A percentile compares a stretch with the other conserved stretches of the same genome.
phyloP scores from a whole-genome alignment of 1,140 invertebrate species.

The Nebria ingens region DNA sequence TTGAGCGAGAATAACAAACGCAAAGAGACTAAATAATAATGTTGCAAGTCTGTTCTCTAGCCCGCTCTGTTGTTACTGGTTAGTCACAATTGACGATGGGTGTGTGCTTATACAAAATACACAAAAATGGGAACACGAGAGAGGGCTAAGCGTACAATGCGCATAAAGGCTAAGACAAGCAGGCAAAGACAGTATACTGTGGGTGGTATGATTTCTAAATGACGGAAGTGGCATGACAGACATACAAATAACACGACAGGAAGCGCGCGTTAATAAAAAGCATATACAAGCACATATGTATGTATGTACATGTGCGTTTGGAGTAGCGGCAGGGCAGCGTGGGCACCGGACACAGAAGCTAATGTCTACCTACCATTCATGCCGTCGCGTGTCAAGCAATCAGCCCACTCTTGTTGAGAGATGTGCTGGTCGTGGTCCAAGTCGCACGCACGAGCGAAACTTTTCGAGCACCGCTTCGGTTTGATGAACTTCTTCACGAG shows the following conservation, averaged over 20 bases:
- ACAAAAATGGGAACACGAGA: not conserved
- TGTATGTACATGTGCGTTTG: no score
- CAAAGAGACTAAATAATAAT: conserved; percentile 66
- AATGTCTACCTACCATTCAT: conserved; percentile 36
- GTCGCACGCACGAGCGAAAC: conserved; percentile 81
- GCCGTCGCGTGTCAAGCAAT: conserved; percentile 63
- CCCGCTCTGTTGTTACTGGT: conserved; percentile 14
- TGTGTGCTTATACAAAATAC: not conserved
- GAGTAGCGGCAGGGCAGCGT: not conserved
- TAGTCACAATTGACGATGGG: conserved; percentile 1
- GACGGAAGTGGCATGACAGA: not conserved
- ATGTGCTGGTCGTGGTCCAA: conserved; percentile 65
- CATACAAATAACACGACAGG: not conserved
- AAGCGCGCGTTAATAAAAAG: not conserved
- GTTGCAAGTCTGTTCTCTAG: conserved; percentile 29
- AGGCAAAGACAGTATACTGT: not conserved
- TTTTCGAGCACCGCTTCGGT: conserved; percentile 77
- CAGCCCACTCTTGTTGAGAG: conserved; percentile 69
- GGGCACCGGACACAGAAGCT: conserved; percentile 3
- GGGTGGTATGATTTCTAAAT: not conserved
- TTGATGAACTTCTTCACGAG: conserved; percentile 78
- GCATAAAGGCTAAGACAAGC: not conserved
- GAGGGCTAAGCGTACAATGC: not conserved
- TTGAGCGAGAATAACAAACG: conserved; percentile 71
- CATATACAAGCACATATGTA: not conserved